Conservation (phyloP, 2,888 invertebrate species). For the Sicus ferrugineus region DNA sequence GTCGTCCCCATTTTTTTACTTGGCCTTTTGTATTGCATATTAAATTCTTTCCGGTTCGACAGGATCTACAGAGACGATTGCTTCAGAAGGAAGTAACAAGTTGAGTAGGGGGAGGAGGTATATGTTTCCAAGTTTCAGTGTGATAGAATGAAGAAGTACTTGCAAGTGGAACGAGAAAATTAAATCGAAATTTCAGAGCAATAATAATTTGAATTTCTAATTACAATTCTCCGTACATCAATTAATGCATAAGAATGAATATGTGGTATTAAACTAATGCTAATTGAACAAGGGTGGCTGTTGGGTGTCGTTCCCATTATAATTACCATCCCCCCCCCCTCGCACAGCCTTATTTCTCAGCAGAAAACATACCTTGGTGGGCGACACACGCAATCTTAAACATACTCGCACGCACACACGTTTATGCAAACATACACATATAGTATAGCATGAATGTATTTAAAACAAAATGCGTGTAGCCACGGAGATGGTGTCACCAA, state of each 20-base stretch:
- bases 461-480: constrained; percentile 1
- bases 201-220: not conserved
- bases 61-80: constrained; percentile 20
- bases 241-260: no score
- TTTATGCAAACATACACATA: not conserved
- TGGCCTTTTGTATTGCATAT: constrained; percentile 12
- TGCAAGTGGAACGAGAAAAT: not conserved
- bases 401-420: not conserved
- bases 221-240: no score
- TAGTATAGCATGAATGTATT: not conserved
- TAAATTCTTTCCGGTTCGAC: constrained; percentile 36
- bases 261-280: no score
- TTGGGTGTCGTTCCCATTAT: no score
- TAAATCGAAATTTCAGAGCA: not conserved
- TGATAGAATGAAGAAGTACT: not conserved
- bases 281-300: no score
- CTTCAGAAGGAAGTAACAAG: constrained; percentile 5
- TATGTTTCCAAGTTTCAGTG: constrained; percentile 15
- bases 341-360: no score
- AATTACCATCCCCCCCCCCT: no score
- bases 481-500: constrained; percentile 23
- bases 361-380: no score
- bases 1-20: not conserved
- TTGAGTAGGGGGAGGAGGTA: constrained; percentile 9
- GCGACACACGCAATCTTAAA: not conserved